Percentiles rank a stretch among this genome's conserved stretches.
These are phyloP conservation scores for Pelodiscus sinensis DNA, from an alignment of 2,113 vertebrate genomes.

Conservation along the genomic window DNA sequence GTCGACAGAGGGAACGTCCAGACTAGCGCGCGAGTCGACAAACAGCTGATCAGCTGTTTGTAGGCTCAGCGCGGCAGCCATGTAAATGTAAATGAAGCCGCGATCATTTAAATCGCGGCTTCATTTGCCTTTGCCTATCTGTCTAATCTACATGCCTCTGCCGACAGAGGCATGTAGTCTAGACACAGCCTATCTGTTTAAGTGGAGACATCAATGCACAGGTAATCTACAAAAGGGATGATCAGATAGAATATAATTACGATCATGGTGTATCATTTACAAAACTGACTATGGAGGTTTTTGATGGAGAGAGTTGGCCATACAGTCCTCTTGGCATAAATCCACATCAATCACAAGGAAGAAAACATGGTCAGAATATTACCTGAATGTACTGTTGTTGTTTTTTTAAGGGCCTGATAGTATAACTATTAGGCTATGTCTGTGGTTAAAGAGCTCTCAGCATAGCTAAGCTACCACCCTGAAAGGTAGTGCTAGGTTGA, in stretches of 20 bases:
- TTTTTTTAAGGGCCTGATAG: not conserved
- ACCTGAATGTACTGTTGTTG: not conserved
- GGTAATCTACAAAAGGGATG: not conserved
- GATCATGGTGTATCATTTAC: not conserved
- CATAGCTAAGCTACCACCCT: not conserved
- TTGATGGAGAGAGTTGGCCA: not conserved
- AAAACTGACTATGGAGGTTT: not conserved
- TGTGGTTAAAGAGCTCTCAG: not conserved
- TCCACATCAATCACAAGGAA: not conserved
- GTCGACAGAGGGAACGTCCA: too few relatives aligned
- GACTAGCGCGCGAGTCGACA: too few relatives aligned
- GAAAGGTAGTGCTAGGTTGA: not conserved
- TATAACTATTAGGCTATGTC: not conserved
- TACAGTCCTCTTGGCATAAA: not conserved
- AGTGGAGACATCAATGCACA: not conserved
- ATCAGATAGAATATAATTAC: not conserved
- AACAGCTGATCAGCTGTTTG: too few relatives aligned
- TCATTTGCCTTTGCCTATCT: too few relatives aligned
- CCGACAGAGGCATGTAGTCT: too few relatives aligned
- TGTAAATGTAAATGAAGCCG: too few relatives aligned
- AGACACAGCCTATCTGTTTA: too few relatives aligned
- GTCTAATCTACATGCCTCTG: too few relatives aligned
- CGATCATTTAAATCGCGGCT: too few relatives aligned
- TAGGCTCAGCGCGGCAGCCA: too few relatives aligned
- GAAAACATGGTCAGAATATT: not conserved